Percentiles rank a stretch among this genome's conserved stretches.
Conservation (phyloP, 2,797 vertebrate genomes). For the Megalops cyprinoides region DNA sequence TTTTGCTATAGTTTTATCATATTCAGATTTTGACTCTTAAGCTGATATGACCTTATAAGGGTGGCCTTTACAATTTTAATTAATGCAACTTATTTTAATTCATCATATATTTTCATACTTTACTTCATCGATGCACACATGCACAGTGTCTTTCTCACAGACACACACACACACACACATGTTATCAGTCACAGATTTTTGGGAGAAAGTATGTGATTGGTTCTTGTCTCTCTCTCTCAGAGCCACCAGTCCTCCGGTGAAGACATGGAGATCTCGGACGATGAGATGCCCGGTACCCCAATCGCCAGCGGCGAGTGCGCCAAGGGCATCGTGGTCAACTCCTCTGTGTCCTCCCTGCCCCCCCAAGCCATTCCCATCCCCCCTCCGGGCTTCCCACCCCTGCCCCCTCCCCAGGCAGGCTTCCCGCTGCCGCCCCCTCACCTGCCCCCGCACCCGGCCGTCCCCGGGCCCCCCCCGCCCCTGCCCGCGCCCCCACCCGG, state of each 20-base stretch:
- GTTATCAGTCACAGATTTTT: not conserved
- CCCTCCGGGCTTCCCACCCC: constrained; percentile 81
- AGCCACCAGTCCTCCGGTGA: constrained; percentile 92
- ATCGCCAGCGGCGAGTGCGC: constrained; percentile 84
- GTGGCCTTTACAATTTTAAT: too few species aligned
- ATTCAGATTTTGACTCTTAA: too few species aligned
- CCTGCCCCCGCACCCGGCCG: constrained; percentile 69
- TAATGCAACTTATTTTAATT: not conserved
- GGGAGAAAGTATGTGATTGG: not conserved
- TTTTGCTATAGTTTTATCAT: too few species aligned
- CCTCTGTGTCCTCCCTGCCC: constrained; percentile 79
- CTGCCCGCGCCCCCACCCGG: constrained; percentile 74
- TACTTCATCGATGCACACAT: too few species aligned
- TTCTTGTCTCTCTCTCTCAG: constrained; percentile 62
- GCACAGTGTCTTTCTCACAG: not conserved
- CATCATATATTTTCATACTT: not conserved
- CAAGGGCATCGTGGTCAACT: constrained; percentile 78
- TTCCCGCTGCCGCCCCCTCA: constrained; percentile 82
- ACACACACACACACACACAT: not conserved
- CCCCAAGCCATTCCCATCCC: constrained; percentile 76
- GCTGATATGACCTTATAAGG: too few species aligned
- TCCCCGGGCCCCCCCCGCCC: constrained; percentile 80
- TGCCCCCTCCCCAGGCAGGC: constrained; percentile 78
- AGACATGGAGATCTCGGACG: constrained; percentile 98
- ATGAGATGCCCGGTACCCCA: constrained; percentile 90